Base-by-base conservation (phyloP, 2,797 vertebrate species). In the Oreochromis grahami region DNA sequence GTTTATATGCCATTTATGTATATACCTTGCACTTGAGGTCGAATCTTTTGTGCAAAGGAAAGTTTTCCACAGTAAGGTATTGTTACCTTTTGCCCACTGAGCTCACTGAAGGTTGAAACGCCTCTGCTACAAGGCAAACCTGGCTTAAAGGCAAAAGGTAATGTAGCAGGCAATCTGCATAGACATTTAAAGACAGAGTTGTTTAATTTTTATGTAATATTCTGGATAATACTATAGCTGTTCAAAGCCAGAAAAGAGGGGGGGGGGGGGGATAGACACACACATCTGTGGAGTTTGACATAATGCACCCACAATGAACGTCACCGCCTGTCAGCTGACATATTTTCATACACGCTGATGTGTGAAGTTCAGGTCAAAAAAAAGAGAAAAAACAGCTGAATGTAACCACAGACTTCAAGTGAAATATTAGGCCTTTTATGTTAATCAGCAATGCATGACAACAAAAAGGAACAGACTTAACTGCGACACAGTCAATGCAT, bases 11-110 rank as follows among this genome's bases (percentile, higher is more conserved):
- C 8, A 19, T 56, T 19, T 34, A 21, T 29, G 6, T 53, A 19
- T 77, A 48, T 90, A 96, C 95, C 94, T 80, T 89, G 48, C n/a
- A 96, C 94, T 3, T 48, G 90, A 36, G 96, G 92, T 60, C 94
- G 96, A 1, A n/a, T 84, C 60, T 94, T 11, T 89, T 89, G 51
- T 0, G 79, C 85, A 12, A 96, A 82, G 5, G n/a, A 4, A 17
- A 95, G 79, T 65, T 90, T 96, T 2, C 6, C 86, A 0, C 0
- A 10, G 5, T 90, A 90, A 0, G 85, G 80, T 0, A 86, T 13
- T 1, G 90, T 90, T 2, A 96, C 79, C 1, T 93, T 80, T 14
- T 78, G 8, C 4, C 92, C 93, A 12, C 85, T 95, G 1, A 34
- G 32, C 7, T 87, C 74, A 36, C 89, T 96, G 87, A 91, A 96